phyloP scores from a whole-genome alignment of 2,888 invertebrate species.

The Mesorhabditis sp. region DNA sequence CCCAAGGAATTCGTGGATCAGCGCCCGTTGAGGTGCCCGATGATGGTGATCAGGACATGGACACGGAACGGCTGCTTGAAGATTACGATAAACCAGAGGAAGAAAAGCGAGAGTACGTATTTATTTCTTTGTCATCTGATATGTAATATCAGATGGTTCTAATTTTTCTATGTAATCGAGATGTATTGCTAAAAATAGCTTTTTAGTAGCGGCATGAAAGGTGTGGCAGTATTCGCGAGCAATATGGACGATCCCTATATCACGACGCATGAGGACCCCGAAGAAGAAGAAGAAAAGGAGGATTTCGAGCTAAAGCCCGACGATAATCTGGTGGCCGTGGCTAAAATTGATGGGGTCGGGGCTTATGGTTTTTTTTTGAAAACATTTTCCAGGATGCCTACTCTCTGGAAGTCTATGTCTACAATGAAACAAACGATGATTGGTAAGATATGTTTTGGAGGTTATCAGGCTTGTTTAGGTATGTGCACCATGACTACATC shows the following conservation, averaged over 20 bases:
- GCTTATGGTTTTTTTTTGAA: neutral
- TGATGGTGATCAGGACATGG: neutral
- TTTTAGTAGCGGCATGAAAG: conserved; percentile 34
- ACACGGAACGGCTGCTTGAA: neutral
- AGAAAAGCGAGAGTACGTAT: neutral
- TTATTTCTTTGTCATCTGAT: no score
- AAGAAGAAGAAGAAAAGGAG: conserved; percentile 65
- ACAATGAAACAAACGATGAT: conserved; percentile 81
- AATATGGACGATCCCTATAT: conserved; percentile 51
- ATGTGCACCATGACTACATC: conserved; percentile 79
- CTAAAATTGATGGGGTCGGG: conserved; percentile 78
- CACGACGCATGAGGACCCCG: conserved; percentile 42
- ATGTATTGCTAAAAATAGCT: neutral
- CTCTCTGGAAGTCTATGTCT: conserved; percentile 67
- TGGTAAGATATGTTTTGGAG: conserved; percentile 70
- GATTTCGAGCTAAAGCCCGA: conserved; percentile 81
- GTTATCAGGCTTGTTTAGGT: neutral
- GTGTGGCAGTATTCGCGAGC: conserved; percentile 44
- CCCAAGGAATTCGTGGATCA: conserved; percentile 12
- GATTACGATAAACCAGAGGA: neutral
- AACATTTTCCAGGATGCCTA: conserved; percentile 40
- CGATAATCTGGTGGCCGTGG: conserved; percentile 84
- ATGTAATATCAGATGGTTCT: neutral
- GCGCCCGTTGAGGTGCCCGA: conserved; percentile 9
- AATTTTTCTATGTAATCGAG: neutral